Conservation (phyloP, 1,140 invertebrate genomes). For the Drosophila mauritiana region DNA sequence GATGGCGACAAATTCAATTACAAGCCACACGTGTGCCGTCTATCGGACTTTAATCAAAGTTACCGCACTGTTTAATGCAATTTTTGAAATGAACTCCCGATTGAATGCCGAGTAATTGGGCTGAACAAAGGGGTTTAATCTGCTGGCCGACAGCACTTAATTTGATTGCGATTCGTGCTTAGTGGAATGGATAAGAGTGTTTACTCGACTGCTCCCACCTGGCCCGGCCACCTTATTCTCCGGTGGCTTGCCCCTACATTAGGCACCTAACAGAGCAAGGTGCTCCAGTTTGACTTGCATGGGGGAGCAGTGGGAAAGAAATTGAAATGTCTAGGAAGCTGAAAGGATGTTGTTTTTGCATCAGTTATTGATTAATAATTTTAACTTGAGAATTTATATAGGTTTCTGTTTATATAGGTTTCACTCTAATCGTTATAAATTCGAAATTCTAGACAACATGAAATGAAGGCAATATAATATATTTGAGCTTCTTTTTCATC, state of each 20-base stretch:
- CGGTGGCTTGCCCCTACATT: slow-evolving; percentile 37
- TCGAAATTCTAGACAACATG: no score
- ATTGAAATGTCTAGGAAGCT: not conserved
- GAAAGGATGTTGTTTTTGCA: not conserved
- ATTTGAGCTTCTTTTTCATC: no score
- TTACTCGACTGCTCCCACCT: slow-evolving; percentile 26
- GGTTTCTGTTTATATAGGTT: no score
- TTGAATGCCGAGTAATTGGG: slow-evolving; percentile 47
- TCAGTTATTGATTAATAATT: no score
- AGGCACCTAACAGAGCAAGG: slow-evolving; percentile 46
- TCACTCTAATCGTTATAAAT: no score
- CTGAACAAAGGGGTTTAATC: slow-evolving; percentile 47
- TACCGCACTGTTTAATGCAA: slow-evolving; percentile 68
- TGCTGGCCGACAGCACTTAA: slow-evolving; percentile 33
- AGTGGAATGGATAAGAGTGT: slow-evolving; percentile 40
- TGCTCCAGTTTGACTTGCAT: slow-evolving; percentile 11
- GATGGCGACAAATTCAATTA: slow-evolving; percentile 63
- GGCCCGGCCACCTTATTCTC: slow-evolving; percentile 9
- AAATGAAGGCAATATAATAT: no score
- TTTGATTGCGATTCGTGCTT: slow-evolving; percentile 36
- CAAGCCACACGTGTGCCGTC: slow-evolving; percentile 25
- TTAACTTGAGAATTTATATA: no score
- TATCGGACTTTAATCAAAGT: slow-evolving; percentile 64
- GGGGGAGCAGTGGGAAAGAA: slow-evolving; percentile 2
- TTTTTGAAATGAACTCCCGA: slow-evolving; percentile 52